Percentiles rank a stretch among this genome's conserved stretches.
Conservation (phyloP, 2,888 invertebrate species). For the Drosophila sordidula region DNA sequence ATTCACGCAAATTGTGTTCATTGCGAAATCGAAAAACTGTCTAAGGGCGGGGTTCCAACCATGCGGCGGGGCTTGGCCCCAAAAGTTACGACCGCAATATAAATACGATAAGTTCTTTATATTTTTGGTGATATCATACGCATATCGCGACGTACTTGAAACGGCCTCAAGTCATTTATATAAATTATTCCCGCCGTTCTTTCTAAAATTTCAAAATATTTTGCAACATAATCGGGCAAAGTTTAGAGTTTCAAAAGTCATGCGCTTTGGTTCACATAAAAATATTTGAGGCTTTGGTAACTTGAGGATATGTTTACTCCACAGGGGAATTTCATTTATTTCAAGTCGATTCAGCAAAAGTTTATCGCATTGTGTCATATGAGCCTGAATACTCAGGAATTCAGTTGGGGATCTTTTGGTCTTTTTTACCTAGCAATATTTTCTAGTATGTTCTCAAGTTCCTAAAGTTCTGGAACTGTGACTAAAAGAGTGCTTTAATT, state of each 20-base stretch:
- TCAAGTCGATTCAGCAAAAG: slow-evolving; percentile 23
- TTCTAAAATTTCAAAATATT: slow-evolving; percentile 40
- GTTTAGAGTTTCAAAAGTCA: slow-evolving; percentile 2
- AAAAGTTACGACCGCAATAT: neutral
- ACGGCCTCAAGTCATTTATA: neutral
- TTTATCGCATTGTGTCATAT: slow-evolving; percentile 9
- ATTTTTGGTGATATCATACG: slow-evolving; percentile 30
- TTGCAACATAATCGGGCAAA: slow-evolving; percentile 33
- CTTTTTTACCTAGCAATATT: neutral
- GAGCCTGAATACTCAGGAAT: neutral
- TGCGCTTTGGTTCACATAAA: slow-evolving; percentile 1
- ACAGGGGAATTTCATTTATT: slow-evolving; percentile 7
- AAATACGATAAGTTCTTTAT: slow-evolving; percentile 12
- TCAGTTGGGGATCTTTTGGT: neutral
- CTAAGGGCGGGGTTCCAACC: neutral
- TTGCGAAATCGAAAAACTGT: slow-evolving; percentile 18
- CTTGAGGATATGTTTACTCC: slow-evolving; percentile 28
- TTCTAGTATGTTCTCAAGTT: too few species aligned
- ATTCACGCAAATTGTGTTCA: neutral
- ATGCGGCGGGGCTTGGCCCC: slow-evolving; percentile 4
- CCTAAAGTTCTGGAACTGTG: neutral
- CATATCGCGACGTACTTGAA: slow-evolving; percentile 8
- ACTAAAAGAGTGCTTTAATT: neutral
- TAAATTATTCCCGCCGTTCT: neutral
- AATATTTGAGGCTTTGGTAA: slow-evolving; percentile 25